Conservation (phyloP, 1,140 invertebrate species). For the Hirudo medicinalis region DNA sequence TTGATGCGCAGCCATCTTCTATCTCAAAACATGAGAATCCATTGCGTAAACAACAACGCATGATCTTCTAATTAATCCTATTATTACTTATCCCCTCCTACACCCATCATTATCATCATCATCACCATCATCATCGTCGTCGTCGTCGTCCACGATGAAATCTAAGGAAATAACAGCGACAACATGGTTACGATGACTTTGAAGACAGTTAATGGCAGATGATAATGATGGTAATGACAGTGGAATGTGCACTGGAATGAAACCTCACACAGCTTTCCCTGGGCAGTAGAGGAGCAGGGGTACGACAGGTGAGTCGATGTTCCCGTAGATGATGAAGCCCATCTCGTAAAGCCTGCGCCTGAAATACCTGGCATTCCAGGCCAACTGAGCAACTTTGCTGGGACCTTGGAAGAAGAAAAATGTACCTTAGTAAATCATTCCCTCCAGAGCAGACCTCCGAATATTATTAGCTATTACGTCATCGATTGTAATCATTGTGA, state of each 20-base stretch:
- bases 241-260: neutral
- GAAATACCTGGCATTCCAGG: slow-evolving; percentile 69
- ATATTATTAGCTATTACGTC: neutral
- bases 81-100: too few relatives aligned
- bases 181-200: too few relatives aligned
- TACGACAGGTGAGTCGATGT: slow-evolving; percentile 81
- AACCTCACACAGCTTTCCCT: slow-evolving; percentile 60
- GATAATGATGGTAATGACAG: neutral
- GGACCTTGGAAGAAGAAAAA: neutral
- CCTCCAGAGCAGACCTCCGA: neutral
- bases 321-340: slow-evolving; percentile 78
- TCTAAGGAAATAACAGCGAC: too few relatives aligned
- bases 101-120: too few relatives aligned
- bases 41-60: too few relatives aligned
- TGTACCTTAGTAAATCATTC: neutral
- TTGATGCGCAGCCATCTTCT: too few relatives aligned
- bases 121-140: too few relatives aligned
- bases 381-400: slow-evolving; percentile 44
- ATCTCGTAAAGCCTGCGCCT: slow-evolving; percentile 64
- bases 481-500: neutral
- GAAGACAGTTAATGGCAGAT: too few relatives aligned
- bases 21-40: too few relatives aligned
- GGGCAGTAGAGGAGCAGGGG: slow-evolving; percentile 81
- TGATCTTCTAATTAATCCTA: too few relatives aligned
- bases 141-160: too few relatives aligned